phyloP scores from a whole-genome alignment of 2,797 vertebrate species.

The Helicolenus hilgendorfi region DNA sequence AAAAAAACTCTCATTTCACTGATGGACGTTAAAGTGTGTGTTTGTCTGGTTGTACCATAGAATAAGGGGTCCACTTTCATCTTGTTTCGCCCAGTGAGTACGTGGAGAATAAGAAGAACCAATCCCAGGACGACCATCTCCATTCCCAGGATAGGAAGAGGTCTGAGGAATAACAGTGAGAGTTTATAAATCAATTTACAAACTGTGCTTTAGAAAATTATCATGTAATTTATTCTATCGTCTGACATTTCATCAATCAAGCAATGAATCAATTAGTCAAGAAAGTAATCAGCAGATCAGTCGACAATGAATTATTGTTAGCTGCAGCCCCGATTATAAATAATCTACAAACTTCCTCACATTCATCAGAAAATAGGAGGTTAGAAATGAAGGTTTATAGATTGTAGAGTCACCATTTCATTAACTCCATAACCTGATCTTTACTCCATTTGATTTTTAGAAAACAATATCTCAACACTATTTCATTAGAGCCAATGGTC shows the following conservation, averaged over 20 bases:
- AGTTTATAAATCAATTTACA: neutral
- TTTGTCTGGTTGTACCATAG: conserved; percentile 87
- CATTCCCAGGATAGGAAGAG: conserved; percentile 79
- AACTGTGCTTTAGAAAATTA: neutral
- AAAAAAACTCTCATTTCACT: neutral
- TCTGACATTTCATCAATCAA: neutral
- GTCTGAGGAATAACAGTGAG: conserved; percentile 61
- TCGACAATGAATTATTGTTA: fast-evolving
- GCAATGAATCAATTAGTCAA: neutral
- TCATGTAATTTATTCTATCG: neutral
- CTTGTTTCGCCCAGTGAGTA: conserved; percentile 69
- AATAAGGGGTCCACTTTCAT: conserved; percentile 90
- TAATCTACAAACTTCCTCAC: neutral
- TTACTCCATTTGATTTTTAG: neutral
- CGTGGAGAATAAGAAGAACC: conserved; percentile 79
- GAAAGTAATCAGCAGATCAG: neutral
- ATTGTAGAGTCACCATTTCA: no score
- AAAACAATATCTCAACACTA: neutral
- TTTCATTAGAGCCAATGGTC: neutral
- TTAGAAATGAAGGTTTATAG: neutral
- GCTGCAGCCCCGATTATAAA: neutral
- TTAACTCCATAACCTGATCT: neutral
- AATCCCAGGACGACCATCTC: conserved; percentile 78
- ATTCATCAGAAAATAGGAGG: neutral
- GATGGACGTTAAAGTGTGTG: neutral